phyloP scores from a whole-genome alignment of 2,888 invertebrate species.

The Candidula unifasciata region DNA sequence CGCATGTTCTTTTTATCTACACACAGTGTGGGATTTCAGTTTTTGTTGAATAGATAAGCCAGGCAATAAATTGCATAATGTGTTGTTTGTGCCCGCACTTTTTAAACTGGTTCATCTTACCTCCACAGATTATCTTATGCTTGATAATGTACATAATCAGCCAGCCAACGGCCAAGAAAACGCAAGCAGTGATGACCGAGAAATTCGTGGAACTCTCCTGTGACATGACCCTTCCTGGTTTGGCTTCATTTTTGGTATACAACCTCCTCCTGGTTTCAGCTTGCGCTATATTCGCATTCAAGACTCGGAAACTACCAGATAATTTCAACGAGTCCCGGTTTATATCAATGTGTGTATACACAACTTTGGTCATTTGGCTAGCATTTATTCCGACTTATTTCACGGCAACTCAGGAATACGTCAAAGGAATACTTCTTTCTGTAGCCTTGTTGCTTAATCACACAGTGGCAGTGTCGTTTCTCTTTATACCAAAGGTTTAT shows the following conservation, averaged over 20 bases:
- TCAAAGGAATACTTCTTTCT: slow-evolving; percentile 53
- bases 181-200: slow-evolving; percentile 55
- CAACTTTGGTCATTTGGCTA: slow-evolving; percentile 69
- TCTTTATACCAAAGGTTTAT: slow-evolving; percentile 61
- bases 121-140: slow-evolving; percentile 2
- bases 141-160: slow-evolving; percentile 4
- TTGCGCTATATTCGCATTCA: slow-evolving; percentile 69
- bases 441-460: slow-evolving; percentile 59
- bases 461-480: slow-evolving; percentile 58
- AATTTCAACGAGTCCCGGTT: slow-evolving; percentile 73
- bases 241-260: slow-evolving; percentile 63
- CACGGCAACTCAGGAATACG: slow-evolving; percentile 58
- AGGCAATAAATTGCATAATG: too few species aligned
- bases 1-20: too few species aligned
- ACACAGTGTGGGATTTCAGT: too few species aligned
- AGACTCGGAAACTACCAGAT: slow-evolving; percentile 70
- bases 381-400: slow-evolving; percentile 69
- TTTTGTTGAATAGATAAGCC: too few species aligned
- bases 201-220: slow-evolving; percentile 65
- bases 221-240: slow-evolving; percentile 57
- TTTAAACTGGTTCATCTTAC: too few species aligned
- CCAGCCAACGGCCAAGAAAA: slow-evolving; percentile 25
- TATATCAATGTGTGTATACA: slow-evolving; percentile 71
- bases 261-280: slow-evolving; percentile 66
- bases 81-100: too few species aligned